Evolutionary conservation across 2,888 invertebrate species (phyloP).

Genomic region (Therioaphis trifolii): DNA sequence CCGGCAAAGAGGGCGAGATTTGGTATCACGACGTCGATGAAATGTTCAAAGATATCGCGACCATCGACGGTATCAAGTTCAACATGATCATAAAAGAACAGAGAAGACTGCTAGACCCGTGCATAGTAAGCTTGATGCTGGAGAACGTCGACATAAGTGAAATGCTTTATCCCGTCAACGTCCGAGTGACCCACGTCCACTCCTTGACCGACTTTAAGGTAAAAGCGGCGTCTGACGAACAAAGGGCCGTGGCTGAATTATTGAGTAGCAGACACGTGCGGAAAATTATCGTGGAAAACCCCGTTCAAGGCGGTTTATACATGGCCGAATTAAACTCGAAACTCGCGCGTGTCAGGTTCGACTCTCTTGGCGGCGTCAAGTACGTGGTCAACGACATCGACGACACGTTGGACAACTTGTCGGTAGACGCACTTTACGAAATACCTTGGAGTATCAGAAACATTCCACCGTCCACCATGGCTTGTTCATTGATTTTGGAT

Average conservation of each 20-base stretch:
- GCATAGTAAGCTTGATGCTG: neutral
- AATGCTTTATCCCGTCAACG: conserved; percentile 25
- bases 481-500: conserved; percentile 36
- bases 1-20: conserved; percentile 43
- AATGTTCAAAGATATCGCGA: conserved; percentile 42
- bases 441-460: conserved; percentile 7
- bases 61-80: conserved; percentile 12
- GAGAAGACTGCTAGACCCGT: neutral
- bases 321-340: neutral
- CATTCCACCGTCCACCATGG: neutral
- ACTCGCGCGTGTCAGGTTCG: conserved; percentile 13
- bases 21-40: conserved; percentile 42
- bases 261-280: neutral
- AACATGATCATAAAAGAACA: conserved; percentile 40
- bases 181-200: conserved; percentile 3
- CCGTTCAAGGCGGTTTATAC: neutral
- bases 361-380: neutral
- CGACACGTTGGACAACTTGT: conserved; percentile 9
- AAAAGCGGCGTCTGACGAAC: conserved; percentile 1
- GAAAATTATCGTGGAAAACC: neutral
- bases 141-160: neutral
- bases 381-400: conserved; percentile 31
- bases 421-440: conserved; percentile 18
- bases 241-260: neutral
- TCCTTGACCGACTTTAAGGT: conserved; percentile 35